A percentile compares a stretch with the other conserved stretches of the same genome.
phyloP scores from a whole-genome alignment of 2,113 vertebrate genomes.

The Calidris pygmaea region DNA sequence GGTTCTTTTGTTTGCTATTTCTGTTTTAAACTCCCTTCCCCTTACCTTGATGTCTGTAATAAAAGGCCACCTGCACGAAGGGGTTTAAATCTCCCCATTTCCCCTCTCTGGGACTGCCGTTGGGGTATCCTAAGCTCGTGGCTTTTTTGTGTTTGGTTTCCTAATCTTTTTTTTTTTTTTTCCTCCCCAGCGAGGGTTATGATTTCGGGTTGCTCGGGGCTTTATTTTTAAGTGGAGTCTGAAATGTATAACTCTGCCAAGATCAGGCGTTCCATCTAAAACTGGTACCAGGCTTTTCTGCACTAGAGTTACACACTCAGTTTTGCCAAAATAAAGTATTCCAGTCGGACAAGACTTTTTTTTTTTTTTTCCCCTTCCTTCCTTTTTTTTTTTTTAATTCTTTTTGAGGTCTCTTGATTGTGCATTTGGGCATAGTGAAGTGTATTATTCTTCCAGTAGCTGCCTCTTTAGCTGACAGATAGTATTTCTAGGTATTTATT shows the following conservation, averaged over 20 bases:
- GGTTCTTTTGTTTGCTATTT: not conserved
- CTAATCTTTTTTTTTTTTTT: not conserved
- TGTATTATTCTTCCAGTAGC: accelerated
- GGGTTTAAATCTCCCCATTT: not conserved
- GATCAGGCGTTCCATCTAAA: not conserved
- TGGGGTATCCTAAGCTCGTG: not conserved
- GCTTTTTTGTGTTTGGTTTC: not conserved
- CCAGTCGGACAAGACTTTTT: accelerated
- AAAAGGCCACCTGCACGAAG: not conserved
- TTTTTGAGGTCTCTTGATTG: not conserved
- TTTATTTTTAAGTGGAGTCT: not conserved
- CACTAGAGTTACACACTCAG: accelerated
- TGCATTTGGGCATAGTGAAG: not conserved
- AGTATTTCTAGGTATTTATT: not conserved
- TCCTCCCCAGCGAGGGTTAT: not conserved
- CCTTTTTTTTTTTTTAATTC: accelerated
- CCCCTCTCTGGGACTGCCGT: not conserved
- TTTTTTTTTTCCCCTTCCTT: accelerated
- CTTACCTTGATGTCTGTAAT: not conserved
- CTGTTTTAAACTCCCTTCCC: not conserved
- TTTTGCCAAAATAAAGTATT: not conserved
- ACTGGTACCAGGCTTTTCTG: not conserved
- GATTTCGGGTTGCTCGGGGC: not conserved
- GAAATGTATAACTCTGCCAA: not conserved
- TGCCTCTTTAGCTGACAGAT: not conserved